Percentiles rank a stretch among this genome's conserved stretches.
Conservation (phyloP, 2,113 vertebrate species). For the Bos indicus region DNA sequence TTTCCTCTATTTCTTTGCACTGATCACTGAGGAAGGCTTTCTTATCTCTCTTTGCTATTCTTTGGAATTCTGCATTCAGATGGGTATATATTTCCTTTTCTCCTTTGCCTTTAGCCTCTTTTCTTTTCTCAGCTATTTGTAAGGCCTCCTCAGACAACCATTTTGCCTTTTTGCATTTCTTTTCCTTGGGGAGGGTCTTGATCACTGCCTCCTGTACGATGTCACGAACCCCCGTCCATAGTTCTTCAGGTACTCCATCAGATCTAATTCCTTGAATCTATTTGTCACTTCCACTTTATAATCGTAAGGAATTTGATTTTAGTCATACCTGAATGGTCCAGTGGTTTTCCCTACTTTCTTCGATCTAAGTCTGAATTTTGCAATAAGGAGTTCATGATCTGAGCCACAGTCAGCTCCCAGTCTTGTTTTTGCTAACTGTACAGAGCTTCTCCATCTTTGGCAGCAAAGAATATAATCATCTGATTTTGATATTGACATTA, state of each 20-base stretch:
- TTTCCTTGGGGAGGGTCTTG: background rate
- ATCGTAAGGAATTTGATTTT: background rate
- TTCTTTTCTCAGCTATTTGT: background rate
- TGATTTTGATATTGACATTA: background rate
- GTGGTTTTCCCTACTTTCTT: background rate
- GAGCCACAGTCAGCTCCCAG: background rate
- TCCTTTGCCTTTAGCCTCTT: background rate
- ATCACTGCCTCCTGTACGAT: background rate
- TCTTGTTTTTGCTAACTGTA: background rate
- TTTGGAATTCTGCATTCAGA: background rate
- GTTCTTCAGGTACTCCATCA: background rate
- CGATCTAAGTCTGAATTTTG: background rate
- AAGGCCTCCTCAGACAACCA: background rate
- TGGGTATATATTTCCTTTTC: background rate
- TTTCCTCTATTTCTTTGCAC: background rate
- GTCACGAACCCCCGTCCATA: background rate
- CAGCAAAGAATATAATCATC: background rate
- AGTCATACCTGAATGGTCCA: background rate
- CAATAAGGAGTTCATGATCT: background rate
- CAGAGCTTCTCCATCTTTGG: background rate
- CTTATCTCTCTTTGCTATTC: background rate
- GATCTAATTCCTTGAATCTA: background rate
- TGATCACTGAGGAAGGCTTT: background rate
- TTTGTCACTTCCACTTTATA: background rate
- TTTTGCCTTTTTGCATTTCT: background rate